Base-by-base conservation (phyloP, 2,113 vertebrate genomes). In the Donacobius atricapilla region DNA sequence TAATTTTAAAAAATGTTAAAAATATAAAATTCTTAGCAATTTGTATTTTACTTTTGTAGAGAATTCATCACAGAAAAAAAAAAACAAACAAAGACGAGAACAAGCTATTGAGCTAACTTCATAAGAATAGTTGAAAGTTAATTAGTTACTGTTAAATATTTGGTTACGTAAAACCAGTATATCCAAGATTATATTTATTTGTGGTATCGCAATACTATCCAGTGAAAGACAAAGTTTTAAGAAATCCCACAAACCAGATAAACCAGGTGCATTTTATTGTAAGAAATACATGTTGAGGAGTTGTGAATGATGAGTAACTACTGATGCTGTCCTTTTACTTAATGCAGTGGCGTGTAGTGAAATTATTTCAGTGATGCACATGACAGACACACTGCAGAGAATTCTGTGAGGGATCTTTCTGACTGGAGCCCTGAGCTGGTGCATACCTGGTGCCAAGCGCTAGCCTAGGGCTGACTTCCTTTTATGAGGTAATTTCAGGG, bases 341-440 rank as follows among this genome's bases (percentile, higher is more conserved):
- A 42, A 23, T 20, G 16, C 14, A 24, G 15, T 22, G 28, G 31
- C 61, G 20, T 30, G 13, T 23, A 35, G 31, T 22, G 23, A 65
- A 86, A 50, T 78, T 22, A 27, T 35, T 69, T n/a, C 51, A 31
- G 1, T 35, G 37, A 20, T 18, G 16, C 16, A n/a, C 0, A 0
- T 20, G 22, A 21, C 37, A 83, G 37, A 33, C 3, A 5, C 22
- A 11, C 8, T 28, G 33, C 19, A 53, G 16, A 28, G n/a, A 50
- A 23, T 66, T 18, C 35, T 68, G 19, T 30, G 39, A 51, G 14
- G 17, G 17, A 19, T 48, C 11, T 21, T 54, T 60, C 27, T 2
- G 1, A 6, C 4, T 39, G 17, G 4, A 75, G 3, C 28, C 5
- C 21, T 30, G 48, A 82, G 6, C 12, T 33, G 25, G 14, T 35